Base-by-base conservation (phyloP, 1,140 invertebrate genomes). In the Macrosteles quadrilineatus region DNA sequence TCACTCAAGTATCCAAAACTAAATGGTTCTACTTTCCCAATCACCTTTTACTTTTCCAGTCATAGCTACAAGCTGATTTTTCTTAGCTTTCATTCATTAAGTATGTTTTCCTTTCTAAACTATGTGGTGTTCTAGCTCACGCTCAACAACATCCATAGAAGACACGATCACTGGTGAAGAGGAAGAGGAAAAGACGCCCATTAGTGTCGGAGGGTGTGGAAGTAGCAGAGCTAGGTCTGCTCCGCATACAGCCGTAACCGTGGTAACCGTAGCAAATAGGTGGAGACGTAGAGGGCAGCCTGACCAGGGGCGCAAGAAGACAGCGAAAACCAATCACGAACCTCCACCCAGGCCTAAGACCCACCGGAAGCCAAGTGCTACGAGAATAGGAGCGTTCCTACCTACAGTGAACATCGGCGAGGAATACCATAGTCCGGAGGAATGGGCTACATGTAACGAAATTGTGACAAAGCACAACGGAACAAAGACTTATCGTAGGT, bases 231-330 rank as follows among this genome's bases (percentile, higher is more conserved):
- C 25, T 17, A 29, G 62, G 43, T 67, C 69, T 29, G 62, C 69
- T 3, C 50, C 55, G 3, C 68, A 72, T 30, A 73, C 64, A 3
- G 72, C 73, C 0, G 67, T 73, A 0, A 71, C 66, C 36, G 74
- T 75, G 30, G 73, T 74, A 0, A 71, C 71, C 17, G 69, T 74
- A 50, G 74, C 74, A 29, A 70, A 70, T 17, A 72, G 73, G 63
- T 75, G 74, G 74, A 64, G 72, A 27, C 73, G 70, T 6, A 63
- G 69, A 12, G 32, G 62, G n/a, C 62, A 71, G 50, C 30, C 62
- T 1, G 31, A 66, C 36, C 55, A 29, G 63, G 27, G 11, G 31
- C 31, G 50, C 3, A 57, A 68, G 4, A 68, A 68, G 19, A 55
- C 29, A 14, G 32, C 25, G 2, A 68, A 23, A 11, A 30, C 2